A percentile compares a stretch with the other conserved stretches of the same genome.
Evolutionary conservation across 64 coral and sea anemone genomes (phyloP).

Genomic region (Porites australiensis): DNA sequence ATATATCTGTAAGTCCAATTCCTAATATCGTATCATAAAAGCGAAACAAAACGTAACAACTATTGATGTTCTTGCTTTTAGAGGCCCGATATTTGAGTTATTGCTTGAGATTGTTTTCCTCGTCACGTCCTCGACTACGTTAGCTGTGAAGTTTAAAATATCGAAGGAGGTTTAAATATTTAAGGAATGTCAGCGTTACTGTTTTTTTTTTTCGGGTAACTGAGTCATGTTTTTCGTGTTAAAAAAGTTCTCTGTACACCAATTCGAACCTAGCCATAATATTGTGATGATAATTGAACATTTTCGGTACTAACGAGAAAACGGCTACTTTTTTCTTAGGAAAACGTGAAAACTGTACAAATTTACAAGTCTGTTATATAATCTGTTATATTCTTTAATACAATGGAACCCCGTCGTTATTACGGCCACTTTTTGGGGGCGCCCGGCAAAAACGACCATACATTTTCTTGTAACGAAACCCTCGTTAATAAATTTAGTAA

Average conservation of each 20-base stretch:
- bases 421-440: too few species aligned
- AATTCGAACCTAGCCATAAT: neutral
- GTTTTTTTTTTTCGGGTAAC: neutral
- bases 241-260: neutral
- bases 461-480: too few species aligned
- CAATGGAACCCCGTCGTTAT: too few species aligned
- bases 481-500: too few species aligned
- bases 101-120: conserved; percentile 17
- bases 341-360: too few species aligned
- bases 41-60: neutral
- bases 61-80: neutral
- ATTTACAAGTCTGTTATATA: too few species aligned
- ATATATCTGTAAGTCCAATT: neutral
- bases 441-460: too few species aligned
- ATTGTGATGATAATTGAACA: neutral
- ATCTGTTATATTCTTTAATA: too few species aligned
- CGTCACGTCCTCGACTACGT: conserved; percentile 2
- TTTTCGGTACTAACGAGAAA: too few species aligned
- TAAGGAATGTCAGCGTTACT: neutral
- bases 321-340: too few species aligned
- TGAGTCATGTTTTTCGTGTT: neutral
- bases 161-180: neutral
- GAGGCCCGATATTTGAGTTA: conserved; percentile 5
- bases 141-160: neutral
- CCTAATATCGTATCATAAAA: neutral